Base-by-base conservation (phyloP, 64 coral and sea anemone species). In the Actinia equina region DNA sequence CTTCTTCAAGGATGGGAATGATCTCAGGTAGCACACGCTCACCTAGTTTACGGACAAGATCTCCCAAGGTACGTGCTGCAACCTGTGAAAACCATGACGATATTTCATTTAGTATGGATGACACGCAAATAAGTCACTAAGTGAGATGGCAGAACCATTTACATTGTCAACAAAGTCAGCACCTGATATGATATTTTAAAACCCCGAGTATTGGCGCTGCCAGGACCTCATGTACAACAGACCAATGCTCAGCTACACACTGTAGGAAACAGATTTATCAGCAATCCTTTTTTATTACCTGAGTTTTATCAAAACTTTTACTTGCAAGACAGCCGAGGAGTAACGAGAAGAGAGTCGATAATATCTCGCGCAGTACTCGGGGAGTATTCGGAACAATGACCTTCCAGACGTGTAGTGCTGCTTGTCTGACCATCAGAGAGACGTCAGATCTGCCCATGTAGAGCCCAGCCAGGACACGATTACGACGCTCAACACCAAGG, bases 371-470 rank as follows among this genome's bases (percentile, higher is more conserved):
- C 42, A 99, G 82, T 46, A 99, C 91, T 14, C 97, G 88, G 30
- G 97, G 97, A 14, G 97, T 99, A 64, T 99, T 99, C 16, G 97
- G 97, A 20, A 99, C 97, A 44, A 99, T 93, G 67, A 99, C 88
- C 57, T 99, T 99, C 97, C 97, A 99, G 43, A 99, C 97, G 77
- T 99, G 97, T 19, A 99, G 91, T 10, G 97, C 93, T 17, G 97
- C 74, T 84, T 99, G 97, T 49, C 97, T 90, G 51, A 99, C 97
- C 88, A 95, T 95, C 45, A 99, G 79, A 7, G 97, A 94, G 23
- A 99, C 93, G 84, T 99, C 97, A 71, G 97, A 99, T 56, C 97
- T 93, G n/a, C 97, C 97, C 97, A 99, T 99, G 82, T 99, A 99
- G 5, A 99, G 88, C 3, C 97, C 93, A 8, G 97, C 91, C n/a